Conservation (phyloP, 1,140 invertebrate genomes). For the Babylonia areolata region DNA sequence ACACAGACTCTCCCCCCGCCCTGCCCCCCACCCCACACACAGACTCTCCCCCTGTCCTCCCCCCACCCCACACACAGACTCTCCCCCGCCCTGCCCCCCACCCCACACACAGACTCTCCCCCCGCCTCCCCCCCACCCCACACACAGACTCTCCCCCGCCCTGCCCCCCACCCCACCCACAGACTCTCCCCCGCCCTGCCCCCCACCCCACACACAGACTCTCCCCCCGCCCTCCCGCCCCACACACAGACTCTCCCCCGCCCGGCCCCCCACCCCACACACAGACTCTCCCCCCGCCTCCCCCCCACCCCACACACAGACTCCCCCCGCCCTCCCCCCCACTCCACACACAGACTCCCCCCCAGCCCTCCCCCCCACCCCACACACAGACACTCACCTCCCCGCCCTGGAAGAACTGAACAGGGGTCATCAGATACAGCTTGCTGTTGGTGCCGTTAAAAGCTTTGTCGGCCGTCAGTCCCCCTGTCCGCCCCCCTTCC, state of each 20-base stretch:
- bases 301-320: not conserved
- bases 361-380: not conserved
- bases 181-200: not conserved
- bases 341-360: not conserved
- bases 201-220: not conserved
- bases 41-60: no score
- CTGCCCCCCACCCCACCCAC: not conserved
- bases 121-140: no score
- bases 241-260: not conserved
- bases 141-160: not conserved
- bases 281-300: not conserved
- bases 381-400: slow-evolving; percentile 28
- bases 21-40: no score
- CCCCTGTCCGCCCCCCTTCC: slow-evolving; percentile 32
- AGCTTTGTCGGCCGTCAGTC: slow-evolving; percentile 36
- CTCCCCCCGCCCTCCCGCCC: not conserved
- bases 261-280: not conserved
- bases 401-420: slow-evolving; percentile 50
- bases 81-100: no score
- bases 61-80: no score
- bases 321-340: not conserved
- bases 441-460: slow-evolving; percentile 55
- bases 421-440: slow-evolving; percentile 53
- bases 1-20: no score
- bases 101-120: no score